Evolutionary conservation across 64 coral and sea anemone genomes (phyloP).

Genomic region (Stichodactyla mertensii): DNA sequence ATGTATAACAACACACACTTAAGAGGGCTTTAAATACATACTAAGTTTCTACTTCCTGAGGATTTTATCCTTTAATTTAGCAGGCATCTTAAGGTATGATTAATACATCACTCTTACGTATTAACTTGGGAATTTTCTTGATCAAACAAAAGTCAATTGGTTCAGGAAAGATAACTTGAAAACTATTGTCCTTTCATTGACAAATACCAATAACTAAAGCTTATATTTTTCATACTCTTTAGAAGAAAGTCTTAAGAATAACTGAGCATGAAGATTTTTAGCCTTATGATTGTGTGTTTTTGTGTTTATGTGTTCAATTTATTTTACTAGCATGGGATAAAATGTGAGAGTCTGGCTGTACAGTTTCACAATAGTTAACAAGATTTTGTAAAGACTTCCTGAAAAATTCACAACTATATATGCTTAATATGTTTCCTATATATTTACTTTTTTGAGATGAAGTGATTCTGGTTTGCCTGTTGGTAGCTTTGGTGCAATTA

Average conservation of each 20-base stretch:
- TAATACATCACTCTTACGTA: background rate
- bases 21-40: background rate
- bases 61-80: background rate
- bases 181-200: too few relatives aligned
- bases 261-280: background rate
- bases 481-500: background rate
- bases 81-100: background rate
- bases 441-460: background rate
- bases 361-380: background rate
- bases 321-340: background rate
- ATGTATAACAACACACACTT: background rate
- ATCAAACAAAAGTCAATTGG: background rate
- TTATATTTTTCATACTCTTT: too few relatives aligned
- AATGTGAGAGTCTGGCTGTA: background rate
- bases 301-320: background rate
- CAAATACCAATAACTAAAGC: too few relatives aligned
- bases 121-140: background rate
- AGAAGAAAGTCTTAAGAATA: too few relatives aligned
- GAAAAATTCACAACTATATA: background rate
- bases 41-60: background rate
- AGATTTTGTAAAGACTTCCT: constrained; percentile 3
- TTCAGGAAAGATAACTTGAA: too few relatives aligned
- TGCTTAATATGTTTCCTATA: background rate
- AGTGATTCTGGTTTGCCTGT: background rate
- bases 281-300: background rate